These are phyloP conservation scores for Leguminivora glycinivorella DNA, from an alignment of 1,140 invertebrate species.

Conservation along the genomic window DNA sequence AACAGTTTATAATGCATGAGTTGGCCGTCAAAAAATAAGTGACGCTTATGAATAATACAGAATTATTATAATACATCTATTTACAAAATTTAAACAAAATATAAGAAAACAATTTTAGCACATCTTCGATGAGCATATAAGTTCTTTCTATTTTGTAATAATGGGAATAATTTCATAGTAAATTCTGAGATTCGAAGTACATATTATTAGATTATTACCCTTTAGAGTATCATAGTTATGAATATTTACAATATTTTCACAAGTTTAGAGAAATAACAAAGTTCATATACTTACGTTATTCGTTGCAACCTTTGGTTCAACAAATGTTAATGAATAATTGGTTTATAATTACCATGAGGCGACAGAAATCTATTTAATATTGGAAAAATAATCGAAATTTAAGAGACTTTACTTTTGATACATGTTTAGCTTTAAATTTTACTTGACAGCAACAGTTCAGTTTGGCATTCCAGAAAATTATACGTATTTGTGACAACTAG, in stretches of 20 bases:
- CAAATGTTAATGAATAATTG: no score
- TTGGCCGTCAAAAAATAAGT: neutral
- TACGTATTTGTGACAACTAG: no score
- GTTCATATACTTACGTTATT: neutral
- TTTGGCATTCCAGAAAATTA: no score
- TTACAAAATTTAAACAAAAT: neutral
- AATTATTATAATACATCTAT: neutral
- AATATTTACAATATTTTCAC: neutral
- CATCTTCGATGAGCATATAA: neutral
- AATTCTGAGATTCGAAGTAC: slow-evolving; percentile 5
- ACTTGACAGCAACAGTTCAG: no score
- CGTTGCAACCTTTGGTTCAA: no score
- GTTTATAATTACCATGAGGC: no score
- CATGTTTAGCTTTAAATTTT: no score
- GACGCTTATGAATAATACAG: neutral
- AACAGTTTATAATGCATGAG: neutral
- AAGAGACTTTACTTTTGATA: no score
- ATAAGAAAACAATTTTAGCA: neutral
- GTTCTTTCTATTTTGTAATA: slow-evolving; percentile 18
- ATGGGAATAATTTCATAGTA: neutral
- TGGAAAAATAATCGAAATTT: no score
- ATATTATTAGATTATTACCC: no score
- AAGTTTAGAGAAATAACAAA: neutral
- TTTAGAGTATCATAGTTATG: slow-evolving; percentile 5
- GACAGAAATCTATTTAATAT: no score